Evolutionary conservation across 92 coral and sea anemone genomes (phyloP), one percentile per base, ranked within the genome.

Genomic region (Parazoanthus darwini): DNA sequence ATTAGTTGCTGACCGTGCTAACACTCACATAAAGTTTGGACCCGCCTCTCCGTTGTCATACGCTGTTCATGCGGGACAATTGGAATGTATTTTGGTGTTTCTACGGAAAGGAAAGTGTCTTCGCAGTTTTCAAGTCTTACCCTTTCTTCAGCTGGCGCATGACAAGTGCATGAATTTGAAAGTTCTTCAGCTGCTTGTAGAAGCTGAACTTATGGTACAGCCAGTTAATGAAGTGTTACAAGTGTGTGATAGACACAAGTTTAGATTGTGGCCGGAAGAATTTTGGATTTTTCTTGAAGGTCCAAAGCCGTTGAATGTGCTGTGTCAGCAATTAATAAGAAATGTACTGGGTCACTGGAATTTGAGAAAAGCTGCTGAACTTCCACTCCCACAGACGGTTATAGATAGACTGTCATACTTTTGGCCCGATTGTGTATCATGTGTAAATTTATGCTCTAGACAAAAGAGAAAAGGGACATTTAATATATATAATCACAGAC

Each of bases 211-310:
- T 22, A 35, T 39, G 29, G 70, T 90, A 5, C 77, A 26, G 65
- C 77, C 63, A 25, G 48, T 26, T 72, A 25, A n/a, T 74, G 79
- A 74, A 36, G 46, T 74, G 46, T 74, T 74, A 33, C 59, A 26
- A 15, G 67, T 23, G 14, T 36, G 25, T n/a, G 56, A 48, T 13
- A 82, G 71, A 29, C 67, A 37, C 38, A 58, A 56, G 23, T 90
- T 80, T 86, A 33, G 5, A 54, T 44, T 74, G 54, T 90, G 92
- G 92, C 92, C 92, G 2, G 84, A 90, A 51, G 80, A 63, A 33
- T 86, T 86, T 26, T 86, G 63, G 74, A 77, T 72, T 81, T 90
- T 88, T 90, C 79, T 90, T 26, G 35, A 63, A 6, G 75, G 80
- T n/a, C 92, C 92, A 80, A 65, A 36, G 58, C 86, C 90, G 42